phyloP scores from a whole-genome alignment of 1,140 invertebrate species.

The Coenobita brevimanus region DNA sequence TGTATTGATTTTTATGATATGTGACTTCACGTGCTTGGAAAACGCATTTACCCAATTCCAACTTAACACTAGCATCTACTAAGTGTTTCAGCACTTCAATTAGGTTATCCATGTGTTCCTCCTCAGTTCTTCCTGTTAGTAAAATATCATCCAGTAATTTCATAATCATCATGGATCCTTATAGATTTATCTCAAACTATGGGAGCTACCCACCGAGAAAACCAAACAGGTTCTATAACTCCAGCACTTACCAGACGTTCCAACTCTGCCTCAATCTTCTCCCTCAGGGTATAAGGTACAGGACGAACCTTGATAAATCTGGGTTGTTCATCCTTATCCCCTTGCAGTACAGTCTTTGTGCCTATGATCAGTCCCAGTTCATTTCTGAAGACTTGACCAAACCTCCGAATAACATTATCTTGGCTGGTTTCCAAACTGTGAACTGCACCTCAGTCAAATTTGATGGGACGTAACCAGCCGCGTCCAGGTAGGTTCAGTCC shows the following conservation, averaged over 20 bases:
- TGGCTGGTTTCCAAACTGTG: too few species aligned
- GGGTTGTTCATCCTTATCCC: not conserved
- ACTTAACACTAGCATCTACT: not conserved
- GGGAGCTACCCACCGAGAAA: not conserved
- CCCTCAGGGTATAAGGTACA: not conserved
- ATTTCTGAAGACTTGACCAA: not conserved
- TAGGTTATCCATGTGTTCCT: constrained; percentile 5
- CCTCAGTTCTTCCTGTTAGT: not conserved
- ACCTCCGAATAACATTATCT: not conserved
- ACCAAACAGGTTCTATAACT: constrained; percentile 11
- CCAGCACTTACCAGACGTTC: constrained; percentile 2
- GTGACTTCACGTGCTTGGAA: not conserved
- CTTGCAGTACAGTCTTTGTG: not conserved
- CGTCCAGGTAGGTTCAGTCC: too few species aligned
- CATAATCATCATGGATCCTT: not conserved
- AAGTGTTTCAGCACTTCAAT: not conserved
- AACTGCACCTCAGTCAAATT: too few species aligned
- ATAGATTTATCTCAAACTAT: constrained; percentile 15
- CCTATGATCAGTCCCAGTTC: constrained; percentile 3
- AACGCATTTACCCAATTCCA: constrained; percentile 14
- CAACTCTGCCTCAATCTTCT: not conserved
- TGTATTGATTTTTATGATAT: constrained; percentile 3
- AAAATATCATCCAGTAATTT: not conserved
- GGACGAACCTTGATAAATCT: constrained; percentile 1
- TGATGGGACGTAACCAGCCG: too few species aligned